Evolutionary conservation across 2,113 vertebrate genomes (phyloP).

Genomic region (Jaculus jaculus): DNA sequence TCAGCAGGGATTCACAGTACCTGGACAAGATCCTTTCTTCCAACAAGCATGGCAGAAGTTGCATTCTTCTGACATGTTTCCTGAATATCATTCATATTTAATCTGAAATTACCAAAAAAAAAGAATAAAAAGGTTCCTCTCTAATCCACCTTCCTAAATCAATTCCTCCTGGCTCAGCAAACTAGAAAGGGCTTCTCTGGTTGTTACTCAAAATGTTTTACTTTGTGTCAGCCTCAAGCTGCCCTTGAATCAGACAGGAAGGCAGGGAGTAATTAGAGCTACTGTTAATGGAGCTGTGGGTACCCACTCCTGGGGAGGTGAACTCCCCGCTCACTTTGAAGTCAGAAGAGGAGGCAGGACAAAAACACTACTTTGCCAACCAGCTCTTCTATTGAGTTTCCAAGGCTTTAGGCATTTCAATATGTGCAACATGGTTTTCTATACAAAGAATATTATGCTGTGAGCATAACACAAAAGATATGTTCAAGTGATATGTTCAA

Average conservation of each 20-base stretch:
- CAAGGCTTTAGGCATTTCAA: slow-evolving; percentile 10
- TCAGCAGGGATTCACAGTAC: slow-evolving; percentile 73
- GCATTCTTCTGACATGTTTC: slow-evolving; percentile 98
- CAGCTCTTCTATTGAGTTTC: background rate
- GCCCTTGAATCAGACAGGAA: background rate
- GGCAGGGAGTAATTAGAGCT: background rate
- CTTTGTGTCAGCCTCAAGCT: background rate
- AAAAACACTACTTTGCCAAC: slow-evolving; percentile 3
- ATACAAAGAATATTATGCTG: background rate
- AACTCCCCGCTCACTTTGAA: background rate
- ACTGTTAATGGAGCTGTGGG: background rate
- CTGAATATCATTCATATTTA: slow-evolving; percentile 95
- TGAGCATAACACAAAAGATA: slow-evolving; percentile 7
- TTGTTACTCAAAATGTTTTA: background rate
- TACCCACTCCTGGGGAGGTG: background rate
- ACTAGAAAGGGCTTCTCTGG: background rate
- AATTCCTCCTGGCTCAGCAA: background rate
- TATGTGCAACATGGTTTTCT: background rate
- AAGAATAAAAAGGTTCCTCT: background rate
- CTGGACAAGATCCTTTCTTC: slow-evolving; percentile 96
- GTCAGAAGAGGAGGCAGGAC: background rate
- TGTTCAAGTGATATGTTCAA: background rate
- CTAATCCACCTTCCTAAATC: background rate
- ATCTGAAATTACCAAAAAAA: slow-evolving; percentile 81
- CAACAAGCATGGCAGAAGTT: slow-evolving; percentile 90